Percentiles rank a stretch among this genome's conserved stretches.
Evolutionary conservation across 2,888 invertebrate genomes (phyloP).

Genomic region (Dorcus hopei): DNA sequence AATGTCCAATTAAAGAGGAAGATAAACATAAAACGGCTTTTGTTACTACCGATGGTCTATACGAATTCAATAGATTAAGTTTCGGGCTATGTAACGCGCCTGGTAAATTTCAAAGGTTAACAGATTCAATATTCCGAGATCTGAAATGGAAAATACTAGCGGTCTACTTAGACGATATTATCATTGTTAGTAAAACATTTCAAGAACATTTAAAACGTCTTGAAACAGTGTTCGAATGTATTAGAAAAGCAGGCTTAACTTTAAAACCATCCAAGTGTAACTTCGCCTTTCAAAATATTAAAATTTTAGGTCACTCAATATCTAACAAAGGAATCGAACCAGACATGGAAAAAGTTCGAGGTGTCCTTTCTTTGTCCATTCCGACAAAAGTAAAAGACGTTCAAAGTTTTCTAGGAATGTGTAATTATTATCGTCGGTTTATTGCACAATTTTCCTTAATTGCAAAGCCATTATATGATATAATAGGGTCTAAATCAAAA

Average conservation of each 20-base stretch:
- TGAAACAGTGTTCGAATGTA: constrained; percentile 15
- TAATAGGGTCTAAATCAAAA: constrained; percentile 10
- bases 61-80: constrained; percentile 15
- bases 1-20: not conserved
- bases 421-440: constrained; percentile 19
- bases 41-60: not conserved
- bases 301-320: constrained; percentile 21
- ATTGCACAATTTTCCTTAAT: constrained; percentile 19
- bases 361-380: constrained; percentile 19
- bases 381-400: constrained; percentile 18
- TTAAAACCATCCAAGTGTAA: constrained; percentile 26
- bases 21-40: not conserved
- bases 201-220: constrained; percentile 28
- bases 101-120: constrained; percentile 28
- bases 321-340: constrained; percentile 23
- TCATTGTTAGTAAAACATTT: constrained; percentile 24
- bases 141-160: constrained; percentile 20
- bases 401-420: constrained; percentile 17
- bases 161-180: constrained; percentile 31
- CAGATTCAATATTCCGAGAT: constrained; percentile 23
- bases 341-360: constrained; percentile 24
- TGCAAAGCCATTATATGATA: constrained; percentile 10
- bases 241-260: constrained; percentile 19
- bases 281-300: constrained; percentile 3
- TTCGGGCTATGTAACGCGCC: constrained; percentile 29